phyloP scores from a whole-genome alignment of 2,888 invertebrate species.

The Synanthedon tipuliformis region DNA sequence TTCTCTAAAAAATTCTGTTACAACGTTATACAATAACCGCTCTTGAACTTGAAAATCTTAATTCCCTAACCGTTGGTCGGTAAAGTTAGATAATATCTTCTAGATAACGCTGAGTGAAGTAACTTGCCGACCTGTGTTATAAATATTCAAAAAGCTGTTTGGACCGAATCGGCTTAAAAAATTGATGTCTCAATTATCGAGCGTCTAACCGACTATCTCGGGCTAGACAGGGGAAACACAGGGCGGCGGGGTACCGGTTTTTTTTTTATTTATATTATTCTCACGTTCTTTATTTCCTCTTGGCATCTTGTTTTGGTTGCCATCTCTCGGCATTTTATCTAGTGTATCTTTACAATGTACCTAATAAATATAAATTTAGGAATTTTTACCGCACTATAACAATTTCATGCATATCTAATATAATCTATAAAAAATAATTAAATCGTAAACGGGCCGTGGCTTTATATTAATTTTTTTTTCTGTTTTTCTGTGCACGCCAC shows the following conservation, averaged over 20 bases:
- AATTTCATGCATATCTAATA: too few species aligned
- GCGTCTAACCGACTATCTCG: conserved; percentile 9
- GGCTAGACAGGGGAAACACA: conserved; percentile 10
- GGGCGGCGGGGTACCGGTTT: conserved; percentile 16
- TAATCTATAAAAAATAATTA: too few species aligned
- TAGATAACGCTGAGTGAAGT: conserved; percentile 59
- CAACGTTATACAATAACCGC: conserved; percentile 8
- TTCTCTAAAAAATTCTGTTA: too few species aligned
- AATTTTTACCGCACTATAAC: too few species aligned
- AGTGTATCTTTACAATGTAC: background rate
- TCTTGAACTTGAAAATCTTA: too few species aligned
- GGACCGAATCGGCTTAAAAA: conserved; percentile 37
- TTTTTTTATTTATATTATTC: conserved; percentile 57
- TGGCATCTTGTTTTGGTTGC: conserved; percentile 27
- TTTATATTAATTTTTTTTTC: too few species aligned
- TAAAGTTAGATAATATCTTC: conserved; percentile 36
- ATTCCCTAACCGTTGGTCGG: too few species aligned
- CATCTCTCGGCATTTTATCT: conserved; percentile 5
- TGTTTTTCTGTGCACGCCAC: too few species aligned
- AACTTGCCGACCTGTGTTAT: conserved; percentile 58
- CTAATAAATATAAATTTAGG: too few species aligned
- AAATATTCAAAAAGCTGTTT: conserved; percentile 52
- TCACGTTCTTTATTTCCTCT: conserved; percentile 64
- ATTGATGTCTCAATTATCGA: conserved; percentile 68
- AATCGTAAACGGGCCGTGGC: too few species aligned